A percentile compares a stretch with the other conserved stretches of the same genome.
These are phyloP conservation scores for Chromoteleia sp. DNA, from an alignment of 2,888 invertebrate species.

Conservation along the genomic window DNA sequence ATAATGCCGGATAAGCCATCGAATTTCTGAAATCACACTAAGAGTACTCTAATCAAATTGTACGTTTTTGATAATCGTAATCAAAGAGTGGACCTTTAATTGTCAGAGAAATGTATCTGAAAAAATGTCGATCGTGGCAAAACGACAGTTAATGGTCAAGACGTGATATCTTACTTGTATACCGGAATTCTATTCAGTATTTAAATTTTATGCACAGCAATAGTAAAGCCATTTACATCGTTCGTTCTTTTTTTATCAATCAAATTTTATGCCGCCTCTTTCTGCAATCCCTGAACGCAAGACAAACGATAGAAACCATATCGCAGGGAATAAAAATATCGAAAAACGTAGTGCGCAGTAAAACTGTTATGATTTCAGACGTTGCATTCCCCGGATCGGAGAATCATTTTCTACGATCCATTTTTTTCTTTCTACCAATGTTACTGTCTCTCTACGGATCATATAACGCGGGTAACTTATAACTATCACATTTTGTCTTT, in stretches of 20 bases:
- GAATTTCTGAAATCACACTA: slow-evolving; percentile 21
- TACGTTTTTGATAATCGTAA: neutral
- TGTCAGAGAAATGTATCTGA: neutral
- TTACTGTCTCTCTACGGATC: slow-evolving; percentile 31
- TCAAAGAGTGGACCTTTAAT: neutral
- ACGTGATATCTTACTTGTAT: slow-evolving; percentile 33
- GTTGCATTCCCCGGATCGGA: slow-evolving; percentile 37
- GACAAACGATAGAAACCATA: slow-evolving; percentile 63
- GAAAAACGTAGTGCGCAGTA: slow-evolving; percentile 52
- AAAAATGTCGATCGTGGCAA: slow-evolving; percentile 24
- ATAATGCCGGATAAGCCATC: no score
- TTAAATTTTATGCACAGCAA: slow-evolving; percentile 56
- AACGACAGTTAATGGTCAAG: slow-evolving; percentile 21
- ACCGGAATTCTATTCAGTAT: slow-evolving; percentile 14
- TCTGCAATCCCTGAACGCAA: slow-evolving; percentile 45
- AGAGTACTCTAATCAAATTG: slow-evolving; percentile 2
- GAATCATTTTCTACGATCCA: slow-evolving; percentile 56
- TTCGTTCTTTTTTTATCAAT: slow-evolving; percentile 36
- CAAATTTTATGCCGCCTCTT: slow-evolving; percentile 49
- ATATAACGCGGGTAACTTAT: slow-evolving; percentile 61
- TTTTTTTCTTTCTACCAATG: slow-evolving; percentile 27
- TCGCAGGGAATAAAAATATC: slow-evolving; percentile 63
- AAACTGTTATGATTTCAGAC: slow-evolving; percentile 64
- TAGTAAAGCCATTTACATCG: slow-evolving; percentile 40
- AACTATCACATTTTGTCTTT: slow-evolving; percentile 72